These are phyloP conservation scores for Corapipo altera DNA, from an alignment of 2,113 vertebrate genomes.

Conservation along the genomic window DNA sequence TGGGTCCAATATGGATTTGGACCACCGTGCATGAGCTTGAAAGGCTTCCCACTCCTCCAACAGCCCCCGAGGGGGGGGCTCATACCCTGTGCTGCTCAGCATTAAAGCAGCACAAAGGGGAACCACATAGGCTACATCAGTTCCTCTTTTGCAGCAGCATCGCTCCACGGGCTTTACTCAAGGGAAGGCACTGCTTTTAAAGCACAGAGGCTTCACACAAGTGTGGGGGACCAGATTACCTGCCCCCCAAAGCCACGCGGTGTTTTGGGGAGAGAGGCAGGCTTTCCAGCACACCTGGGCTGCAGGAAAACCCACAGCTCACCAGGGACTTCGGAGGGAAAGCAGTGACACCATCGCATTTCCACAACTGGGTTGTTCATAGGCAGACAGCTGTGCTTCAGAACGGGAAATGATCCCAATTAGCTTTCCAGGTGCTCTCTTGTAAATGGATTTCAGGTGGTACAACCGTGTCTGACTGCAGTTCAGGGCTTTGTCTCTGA, in stretches of 20 bases:
- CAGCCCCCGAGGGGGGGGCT: neutral
- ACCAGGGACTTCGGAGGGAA: neutral
- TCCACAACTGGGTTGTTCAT: neutral
- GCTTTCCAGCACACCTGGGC: neutral
- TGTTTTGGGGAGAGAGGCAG: neutral
- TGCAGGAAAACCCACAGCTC: neutral
- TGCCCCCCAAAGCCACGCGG: accelerated
- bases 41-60: neutral
- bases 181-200: neutral
- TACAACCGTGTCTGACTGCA: neutral
- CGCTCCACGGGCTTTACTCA: neutral
- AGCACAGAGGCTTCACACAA: neutral
- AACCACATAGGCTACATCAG: neutral
- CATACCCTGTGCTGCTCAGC: neutral
- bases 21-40: accelerated
- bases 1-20: neutral
- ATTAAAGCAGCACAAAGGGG: neutral
- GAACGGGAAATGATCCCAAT: neutral
- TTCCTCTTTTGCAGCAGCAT: neutral
- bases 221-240: neutral
- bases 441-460: conserved; percentile 33
- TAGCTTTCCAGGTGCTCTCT: conserved; percentile 11
- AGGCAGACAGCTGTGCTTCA: neutral
- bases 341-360: neutral
- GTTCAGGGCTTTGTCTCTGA: neutral